Evolutionary conservation across 2,797 vertebrate species (phyloP), one percentile per base, ranked within the genome.

Genomic region (Catostomus latipinnis): DNA sequence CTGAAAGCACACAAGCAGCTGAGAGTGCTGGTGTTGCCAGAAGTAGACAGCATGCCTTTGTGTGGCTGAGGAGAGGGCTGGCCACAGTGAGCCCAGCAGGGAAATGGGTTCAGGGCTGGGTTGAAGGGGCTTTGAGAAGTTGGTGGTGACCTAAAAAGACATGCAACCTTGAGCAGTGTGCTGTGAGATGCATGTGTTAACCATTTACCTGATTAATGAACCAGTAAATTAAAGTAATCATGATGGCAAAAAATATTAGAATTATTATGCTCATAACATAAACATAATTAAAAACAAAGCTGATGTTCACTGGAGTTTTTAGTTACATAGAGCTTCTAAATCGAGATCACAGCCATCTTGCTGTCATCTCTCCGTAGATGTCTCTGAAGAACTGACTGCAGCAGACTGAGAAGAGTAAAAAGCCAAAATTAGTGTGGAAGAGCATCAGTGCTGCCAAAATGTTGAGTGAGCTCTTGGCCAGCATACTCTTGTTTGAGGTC

Each of bases 201-300:
- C 78, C 76, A 89, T 93, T 92, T 89, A 68, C 72, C 82, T 90
- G 88, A 93, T 91, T 91, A 92, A 90, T 91, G 88, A 90, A 82
- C 81, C 86, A 88, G 92, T 81, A 86, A 81, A 91, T 92, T 89
- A 78, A 89, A 87, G 88, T 60, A 83, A 89, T 88, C 92, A 89
- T 88, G 90, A 91, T 91, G 83, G 78, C 67, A 74, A 61, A 58
- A 89, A 90, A 89, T 89, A 58, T 69, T 16, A 52, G n/a, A 45
- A 53, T 34, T 88, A 90, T 88, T 85, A 85, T 86, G 81, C 86
- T 92, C 52, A 87, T 88, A 88, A 89, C 70, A 74, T 76, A 82
- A 86, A 83, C 68, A 79, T 86, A 85, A 91, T 90, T 88, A 89
- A 88, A 84, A 86, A 87, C 88, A 84, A 18, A 18, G 13, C 6